Evolutionary conservation across 2,888 invertebrate genomes (phyloP).

Genomic region (Tetragonisca angustula): DNA sequence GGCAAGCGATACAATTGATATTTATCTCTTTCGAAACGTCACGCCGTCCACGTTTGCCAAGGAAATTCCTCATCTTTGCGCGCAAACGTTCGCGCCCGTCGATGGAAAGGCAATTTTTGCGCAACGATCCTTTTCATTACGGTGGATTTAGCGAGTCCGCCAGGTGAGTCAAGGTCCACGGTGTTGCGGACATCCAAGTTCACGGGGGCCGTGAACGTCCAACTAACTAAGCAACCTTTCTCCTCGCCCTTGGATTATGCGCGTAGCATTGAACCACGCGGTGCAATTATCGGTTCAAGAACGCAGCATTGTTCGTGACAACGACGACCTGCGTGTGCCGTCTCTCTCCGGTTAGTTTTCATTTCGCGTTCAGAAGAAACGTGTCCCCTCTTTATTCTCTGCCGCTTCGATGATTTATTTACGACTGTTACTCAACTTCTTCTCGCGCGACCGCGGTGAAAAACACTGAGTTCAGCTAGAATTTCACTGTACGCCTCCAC

Average conservation of each 20-base stretch:
- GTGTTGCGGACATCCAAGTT: constrained; percentile 46
- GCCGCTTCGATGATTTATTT: not conserved
- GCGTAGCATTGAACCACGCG: constrained; percentile 32
- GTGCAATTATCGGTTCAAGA: constrained; percentile 50
- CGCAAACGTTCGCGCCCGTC: not conserved
- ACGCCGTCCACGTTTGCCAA: not conserved
- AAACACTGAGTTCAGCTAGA: no score
- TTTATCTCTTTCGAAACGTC: not conserved
- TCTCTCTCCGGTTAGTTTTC: not conserved
- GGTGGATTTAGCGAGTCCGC: constrained; percentile 25
- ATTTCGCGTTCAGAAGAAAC: not conserved
- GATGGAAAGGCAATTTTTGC: constrained; percentile 22
- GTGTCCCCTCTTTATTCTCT: not conserved
- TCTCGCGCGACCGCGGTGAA: no score
- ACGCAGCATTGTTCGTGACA: constrained; percentile 34
- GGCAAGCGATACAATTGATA: no score
- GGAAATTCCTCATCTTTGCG: not conserved
- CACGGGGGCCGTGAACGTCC: constrained; percentile 45
- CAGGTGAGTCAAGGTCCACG: constrained; percentile 43
- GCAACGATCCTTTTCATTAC: constrained; percentile 20
- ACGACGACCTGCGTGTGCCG: constrained; percentile 10
- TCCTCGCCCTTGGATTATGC: constrained; percentile 53
- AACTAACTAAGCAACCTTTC: constrained; percentile 50
- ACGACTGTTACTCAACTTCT: not conserved
- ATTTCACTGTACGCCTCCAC: no score